Percentiles rank a stretch among this genome's conserved stretches.
These are phyloP conservation scores for Cyanoramphus novaezelandiae DNA, from an alignment of 2,113 vertebrate genomes.

Conservation along the genomic window DNA sequence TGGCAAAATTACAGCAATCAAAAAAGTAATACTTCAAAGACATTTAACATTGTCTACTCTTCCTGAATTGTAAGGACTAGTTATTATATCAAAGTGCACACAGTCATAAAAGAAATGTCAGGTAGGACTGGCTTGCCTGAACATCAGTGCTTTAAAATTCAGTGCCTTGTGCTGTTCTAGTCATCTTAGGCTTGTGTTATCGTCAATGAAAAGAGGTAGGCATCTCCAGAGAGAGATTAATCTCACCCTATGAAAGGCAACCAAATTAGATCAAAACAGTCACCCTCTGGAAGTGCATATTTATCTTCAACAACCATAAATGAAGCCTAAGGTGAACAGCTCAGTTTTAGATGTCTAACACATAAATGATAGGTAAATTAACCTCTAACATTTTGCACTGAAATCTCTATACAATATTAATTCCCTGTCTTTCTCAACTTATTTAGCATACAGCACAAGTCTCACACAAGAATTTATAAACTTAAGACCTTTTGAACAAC, in stretches of 20 bases:
- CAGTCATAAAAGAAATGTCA: slow-evolving; percentile 17
- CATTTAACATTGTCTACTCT: background rate
- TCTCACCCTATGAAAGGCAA: slow-evolving; percentile 7
- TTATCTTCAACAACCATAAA: slow-evolving; percentile 45
- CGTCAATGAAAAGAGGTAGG: background rate
- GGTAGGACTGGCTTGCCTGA: background rate
- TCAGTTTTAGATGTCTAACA: slow-evolving; percentile 1
- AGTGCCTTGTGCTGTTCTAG: background rate
- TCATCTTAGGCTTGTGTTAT: background rate
- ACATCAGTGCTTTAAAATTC: slow-evolving; percentile 21
- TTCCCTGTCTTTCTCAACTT: background rate
- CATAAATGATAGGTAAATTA: background rate
- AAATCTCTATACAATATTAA: background rate
- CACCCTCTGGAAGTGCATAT: slow-evolving; percentile 32
- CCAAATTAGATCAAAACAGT: slow-evolving; percentile 45
- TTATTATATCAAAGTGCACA: slow-evolving; percentile 12
- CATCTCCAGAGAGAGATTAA: slow-evolving; percentile 38
- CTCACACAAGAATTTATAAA: background rate
- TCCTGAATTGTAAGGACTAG: background rate
- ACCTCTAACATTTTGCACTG: background rate
- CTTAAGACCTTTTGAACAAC: background rate
- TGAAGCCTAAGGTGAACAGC: slow-evolving; percentile 28
- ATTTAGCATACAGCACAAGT: background rate
- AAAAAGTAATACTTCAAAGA: background rate
- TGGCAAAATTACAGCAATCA: background rate